Evolutionary conservation across 1,140 invertebrate species (phyloP), one percentile per base, ranked within the genome.

Genomic region (Propsilocerus akamusi): DNA sequence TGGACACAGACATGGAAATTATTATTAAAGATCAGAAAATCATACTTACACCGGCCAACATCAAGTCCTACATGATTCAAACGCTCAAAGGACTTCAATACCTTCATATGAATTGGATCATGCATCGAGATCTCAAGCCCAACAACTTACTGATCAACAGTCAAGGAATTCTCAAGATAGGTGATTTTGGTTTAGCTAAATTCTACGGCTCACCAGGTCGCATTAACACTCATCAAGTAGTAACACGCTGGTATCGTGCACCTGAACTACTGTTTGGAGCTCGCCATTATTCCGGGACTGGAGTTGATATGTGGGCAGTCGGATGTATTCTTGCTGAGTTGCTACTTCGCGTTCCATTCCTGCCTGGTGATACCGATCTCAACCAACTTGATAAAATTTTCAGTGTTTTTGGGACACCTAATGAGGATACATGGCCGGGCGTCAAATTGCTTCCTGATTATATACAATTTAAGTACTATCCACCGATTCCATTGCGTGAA

Each of bases 241-340:
- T 98, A 0, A 99, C 95, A 10, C 73, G 87, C 55, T 91, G 86
- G 86, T 90, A 91, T 59, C 81, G 92, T 63, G 78, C 86, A 34
- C 96, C 97, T 12, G 97, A 99, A 67, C 68, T 99, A 10, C 70
- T 99, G 11, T 98, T 91, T 72, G 97, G 96, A 34, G 89, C 94
- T 1, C 74, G 87, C 46, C 83, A 90, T 61, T 99, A 99, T 71
- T 14, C 34, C n/a, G 86, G 90, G 7, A 86, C 83, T 48, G 91
- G 89, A 5, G 83, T 99, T n/a, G 97, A 99, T 61, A 95, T 97
- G 72, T 99, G 96, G 96, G 93, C 96, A 12, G 77, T 95, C 10
- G 96, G 96, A 5, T 99, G 97, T 66, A 99, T 99, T 62, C 63
- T 99, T 53, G 96, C 92, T 1, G 97, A 99, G 70, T 69, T 99